These are phyloP conservation scores for Acanthornis magna DNA, from an alignment of 2,797 vertebrate species.

Conservation along the genomic window DNA sequence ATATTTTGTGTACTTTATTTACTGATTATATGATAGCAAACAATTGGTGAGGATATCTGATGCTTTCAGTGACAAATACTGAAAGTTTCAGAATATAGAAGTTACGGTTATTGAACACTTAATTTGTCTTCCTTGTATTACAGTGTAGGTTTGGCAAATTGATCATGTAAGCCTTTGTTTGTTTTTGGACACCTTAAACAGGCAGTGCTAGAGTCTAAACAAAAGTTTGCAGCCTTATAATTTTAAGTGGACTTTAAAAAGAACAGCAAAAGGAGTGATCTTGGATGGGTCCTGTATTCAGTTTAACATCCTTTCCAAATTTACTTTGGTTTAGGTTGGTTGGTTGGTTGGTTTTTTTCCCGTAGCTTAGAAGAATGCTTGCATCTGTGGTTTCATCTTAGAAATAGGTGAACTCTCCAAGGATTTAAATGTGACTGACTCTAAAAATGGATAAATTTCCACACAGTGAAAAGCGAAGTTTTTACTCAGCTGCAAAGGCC, in stretches of 20 bases:
- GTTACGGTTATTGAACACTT: rapidly evolving
- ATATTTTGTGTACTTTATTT: neutral
- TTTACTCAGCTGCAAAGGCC: neutral
- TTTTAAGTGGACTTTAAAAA: neutral
- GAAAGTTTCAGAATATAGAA: neutral
- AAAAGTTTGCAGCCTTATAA: neutral
- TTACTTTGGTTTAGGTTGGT: neutral
- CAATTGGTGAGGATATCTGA: neutral
- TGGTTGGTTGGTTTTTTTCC: neutral
- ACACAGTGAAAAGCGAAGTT: neutral
- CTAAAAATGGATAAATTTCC: neutral
- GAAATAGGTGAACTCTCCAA: neutral
- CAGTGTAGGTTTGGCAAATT: neutral
- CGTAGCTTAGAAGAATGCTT: neutral
- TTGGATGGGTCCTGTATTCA: neutral
- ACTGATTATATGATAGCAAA: rapidly evolving
- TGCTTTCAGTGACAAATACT: rapidly evolving
- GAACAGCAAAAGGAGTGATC: neutral
- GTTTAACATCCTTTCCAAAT: neutral
- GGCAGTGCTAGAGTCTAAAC: neutral
- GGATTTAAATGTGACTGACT: neutral
- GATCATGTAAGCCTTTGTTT: neutral
- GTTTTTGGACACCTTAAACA: neutral
- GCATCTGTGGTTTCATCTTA: neutral
- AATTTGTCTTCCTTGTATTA: neutral